Evolutionary conservation across 2,113 vertebrate species (phyloP), one percentile per base, ranked within the genome.

Genomic region (Pleuronectes platessa): DNA sequence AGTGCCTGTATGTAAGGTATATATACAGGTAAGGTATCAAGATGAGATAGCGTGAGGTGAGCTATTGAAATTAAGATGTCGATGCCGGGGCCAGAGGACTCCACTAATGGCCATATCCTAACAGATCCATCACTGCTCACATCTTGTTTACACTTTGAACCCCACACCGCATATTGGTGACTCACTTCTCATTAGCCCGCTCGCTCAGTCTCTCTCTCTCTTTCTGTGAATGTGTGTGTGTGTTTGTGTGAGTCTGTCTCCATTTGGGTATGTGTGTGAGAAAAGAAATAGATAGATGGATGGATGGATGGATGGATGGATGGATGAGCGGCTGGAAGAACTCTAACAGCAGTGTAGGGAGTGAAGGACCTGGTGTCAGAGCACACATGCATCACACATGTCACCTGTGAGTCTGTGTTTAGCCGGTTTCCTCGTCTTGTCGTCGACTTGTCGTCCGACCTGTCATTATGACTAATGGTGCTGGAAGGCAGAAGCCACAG

Each of bases 101-200:
- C 83, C 84, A 68, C 85, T 87, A 89, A 90, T 88, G 88, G 74
- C 37, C 51, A 35, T 69, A 80, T 86, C 87, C 66, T 74, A 71
- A 69, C 73, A 81, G 55, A 88, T 90, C 86, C 80, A 89, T 86
- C 86, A 84, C 68, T 35, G 71, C 62, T 86, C 71, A 63, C 77
- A 81, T 88, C 89, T 90, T 87, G 85, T 88, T 85, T 90, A 82
- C 85, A 90, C 81, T 85, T 82, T 78, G 66, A 85, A 78, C 83
- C 83, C 85, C 79, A 68, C 56, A 83, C 64, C 85, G 59, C 77
- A 75, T 66, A 79, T 61, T 73, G 77, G 87, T 91, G 89, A 89
- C 83, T 88, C 83, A 90, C 71, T 56, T 45, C 79, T 90, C 79
- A 88, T 88, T 83, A 90, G 72, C 45, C 61, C 68, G 73, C 35